Conservation (phyloP, 2,888 invertebrate species). For the Limenitis arthemis region DNA sequence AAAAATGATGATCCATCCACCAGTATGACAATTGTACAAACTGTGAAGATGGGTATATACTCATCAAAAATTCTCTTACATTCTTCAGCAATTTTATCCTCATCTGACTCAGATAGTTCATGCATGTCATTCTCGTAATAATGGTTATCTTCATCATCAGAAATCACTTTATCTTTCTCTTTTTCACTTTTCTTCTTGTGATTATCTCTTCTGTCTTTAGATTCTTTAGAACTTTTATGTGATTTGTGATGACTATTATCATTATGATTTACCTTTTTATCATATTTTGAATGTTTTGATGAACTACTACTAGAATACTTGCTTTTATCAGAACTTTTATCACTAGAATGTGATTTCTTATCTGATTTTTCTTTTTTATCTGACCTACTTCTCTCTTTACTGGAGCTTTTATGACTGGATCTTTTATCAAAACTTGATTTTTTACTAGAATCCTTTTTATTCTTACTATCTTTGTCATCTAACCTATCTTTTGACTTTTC, state of each 20-base stretch:
- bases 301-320: constrained; percentile 18
- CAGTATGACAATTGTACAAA: too few relatives aligned
- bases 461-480: constrained; percentile 35
- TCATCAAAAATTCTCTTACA: constrained; percentile 91
- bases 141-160: constrained; percentile 42
- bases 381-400: constrained; percentile 41
- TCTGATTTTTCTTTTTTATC: constrained; percentile 43
- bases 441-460: constrained; percentile 12
- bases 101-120: constrained; percentile 71
- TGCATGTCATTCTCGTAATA: constrained; percentile 39
- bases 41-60: constrained; percentile 76
- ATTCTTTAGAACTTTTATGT: constrained; percentile 40
- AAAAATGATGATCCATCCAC: too few relatives aligned
- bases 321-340: constrained; percentile 15
- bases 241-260: constrained; percentile 34
- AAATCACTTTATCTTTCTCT: constrained; percentile 14
- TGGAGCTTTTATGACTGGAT: constrained; percentile 47
- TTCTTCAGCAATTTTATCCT: constrained; percentile 83
- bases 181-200: constrained; percentile 30
- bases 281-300: constrained; percentile 18
- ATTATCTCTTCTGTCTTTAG: constrained; percentile 38
- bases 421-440: constrained; percentile 39
- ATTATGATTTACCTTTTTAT: constrained; percentile 34
- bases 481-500: constrained; percentile 34
- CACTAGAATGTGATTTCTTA: constrained; percentile 33